Evolutionary conservation across 2,888 invertebrate genomes (phyloP), one percentile per base, ranked within the genome.

Genomic region (Entomobrya proxima): DNA sequence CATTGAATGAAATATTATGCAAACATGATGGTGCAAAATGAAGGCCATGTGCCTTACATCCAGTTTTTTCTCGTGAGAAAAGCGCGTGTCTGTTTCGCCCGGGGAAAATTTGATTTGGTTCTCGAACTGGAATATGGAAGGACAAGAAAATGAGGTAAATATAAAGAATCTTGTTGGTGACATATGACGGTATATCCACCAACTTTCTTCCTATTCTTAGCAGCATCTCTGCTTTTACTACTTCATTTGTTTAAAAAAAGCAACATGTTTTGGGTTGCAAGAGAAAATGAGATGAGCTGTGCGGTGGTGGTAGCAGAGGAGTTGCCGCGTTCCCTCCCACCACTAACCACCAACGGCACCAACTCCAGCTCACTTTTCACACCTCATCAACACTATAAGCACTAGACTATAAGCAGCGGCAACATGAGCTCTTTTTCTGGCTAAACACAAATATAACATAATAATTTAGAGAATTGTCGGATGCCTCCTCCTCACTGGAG

Each of bases 301-400:
- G 21, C 21, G n/a, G 15, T 9, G 13, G 47, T 47, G 13, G n/a
- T 9, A 47, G 47, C 13, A 40, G 5, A 11, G 11, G 5, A 40
- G 40, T 5, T 40, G 11, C 7, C 11, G 40, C 37, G 6, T 37
- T 69, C 24, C 67, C 67, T 15, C 67, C 44, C 44, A 44, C 52
- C n/a, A 30, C n/a, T 18, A 61, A 69, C 67, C 67, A 69, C 67
- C 40, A 69, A 40, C 64, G n/a, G 37, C 35, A 61, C 61, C 30
- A 69, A 37, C 18, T 35, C 32, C 74, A 40, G 61, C 47, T 64
- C 47, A 61, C 30, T 78, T n/a, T n/a, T 78, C 61, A 78, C 77
- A 78, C 77, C 64, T 78, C 77, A 78, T 78, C 61, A 78, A 47
- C 64, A n/a, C n/a, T n/a, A n/a, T n/a, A n/a, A n/a, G n/a, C n/a